phyloP scores from a whole-genome alignment of 2,113 vertebrate genomes.

The Gracilinanus agilis region DNA sequence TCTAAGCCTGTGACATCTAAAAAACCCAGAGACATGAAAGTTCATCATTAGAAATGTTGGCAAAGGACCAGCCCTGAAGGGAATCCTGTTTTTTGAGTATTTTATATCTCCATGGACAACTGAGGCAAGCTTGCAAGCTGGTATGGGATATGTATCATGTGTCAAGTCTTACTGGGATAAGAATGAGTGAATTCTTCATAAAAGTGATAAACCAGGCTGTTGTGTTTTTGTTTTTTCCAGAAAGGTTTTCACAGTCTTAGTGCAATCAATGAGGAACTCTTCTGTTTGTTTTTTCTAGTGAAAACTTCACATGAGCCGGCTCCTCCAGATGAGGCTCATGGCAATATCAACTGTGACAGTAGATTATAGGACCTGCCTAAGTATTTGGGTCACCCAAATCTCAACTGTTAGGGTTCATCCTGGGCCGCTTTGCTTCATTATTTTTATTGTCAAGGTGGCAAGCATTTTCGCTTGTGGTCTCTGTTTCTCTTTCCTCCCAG shows the following conservation, averaged over 20 bases:
- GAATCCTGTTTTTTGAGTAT: neutral
- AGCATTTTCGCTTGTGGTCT: constrained; percentile 27
- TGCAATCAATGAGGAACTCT: neutral
- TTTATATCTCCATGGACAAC: neutral
- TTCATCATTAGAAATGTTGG: neutral
- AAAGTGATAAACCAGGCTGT: neutral
- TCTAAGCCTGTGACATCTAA: constrained; percentile 61
- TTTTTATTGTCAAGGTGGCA: constrained; percentile 65
- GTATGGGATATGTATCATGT: neutral
- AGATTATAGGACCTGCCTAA: neutral
- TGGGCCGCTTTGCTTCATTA: constrained; percentile 73
- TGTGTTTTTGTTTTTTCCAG: neutral
- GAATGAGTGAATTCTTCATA: neutral
- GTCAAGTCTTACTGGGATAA: neutral
- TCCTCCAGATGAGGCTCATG: neutral
- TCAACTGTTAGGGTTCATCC: constrained; percentile 74
- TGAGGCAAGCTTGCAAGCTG: neutral
- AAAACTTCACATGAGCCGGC: neutral
- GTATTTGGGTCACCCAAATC: neutral
- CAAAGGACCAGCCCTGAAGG: neutral
- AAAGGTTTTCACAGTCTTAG: constrained; percentile 40
- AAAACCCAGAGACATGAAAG: neutral
- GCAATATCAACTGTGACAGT: neutral
- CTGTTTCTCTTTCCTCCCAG: constrained; percentile 14
- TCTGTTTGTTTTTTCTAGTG: constrained; percentile 15